phyloP scores from a whole-genome alignment of 1,140 invertebrate genomes.

The Brachystomella parvula region DNA sequence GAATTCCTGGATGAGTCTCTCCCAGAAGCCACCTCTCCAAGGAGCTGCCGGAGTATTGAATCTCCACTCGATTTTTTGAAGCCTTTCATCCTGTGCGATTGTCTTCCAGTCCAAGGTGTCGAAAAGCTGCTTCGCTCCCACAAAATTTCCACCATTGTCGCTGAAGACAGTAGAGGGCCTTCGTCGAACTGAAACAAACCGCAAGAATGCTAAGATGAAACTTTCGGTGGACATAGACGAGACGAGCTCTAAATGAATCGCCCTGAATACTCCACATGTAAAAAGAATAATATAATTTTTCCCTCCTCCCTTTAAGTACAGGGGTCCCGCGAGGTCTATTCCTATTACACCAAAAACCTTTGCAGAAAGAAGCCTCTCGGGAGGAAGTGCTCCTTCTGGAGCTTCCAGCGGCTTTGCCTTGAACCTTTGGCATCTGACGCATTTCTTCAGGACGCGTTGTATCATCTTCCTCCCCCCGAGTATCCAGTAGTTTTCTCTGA shows the following conservation, averaged over 20 bases:
- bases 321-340: slow-evolving; percentile 36
- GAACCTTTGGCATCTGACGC: slow-evolving; percentile 7
- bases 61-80: slow-evolving; percentile 39
- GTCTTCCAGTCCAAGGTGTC: slow-evolving; percentile 32
- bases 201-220: slow-evolving; percentile 23
- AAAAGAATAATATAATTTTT: background rate
- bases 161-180: slow-evolving; percentile 26
- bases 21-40: slow-evolving; percentile 5
- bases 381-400: slow-evolving; percentile 28
- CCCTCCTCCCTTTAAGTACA: background rate
- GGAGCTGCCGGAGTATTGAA: slow-evolving; percentile 40
- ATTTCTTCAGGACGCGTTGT: background rate
- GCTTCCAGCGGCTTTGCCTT: slow-evolving; percentile 1
- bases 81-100: slow-evolving; percentile 16
- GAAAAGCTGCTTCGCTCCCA: slow-evolving; percentile 32
- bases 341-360: slow-evolving; percentile 40
- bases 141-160: slow-evolving; percentile 42
- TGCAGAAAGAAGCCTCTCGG: slow-evolving; percentile 38
- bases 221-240: background rate
- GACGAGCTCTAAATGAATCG: background rate
- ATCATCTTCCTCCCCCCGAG: background rate
- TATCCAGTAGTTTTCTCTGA: slow-evolving; percentile 15
- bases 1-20: slow-evolving; percentile 38
- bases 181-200: slow-evolving; percentile 37
- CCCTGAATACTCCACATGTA: background rate